Evolutionary conservation across 2,888 invertebrate species (phyloP).

Genomic region (Drosophila setosimentum): DNA sequence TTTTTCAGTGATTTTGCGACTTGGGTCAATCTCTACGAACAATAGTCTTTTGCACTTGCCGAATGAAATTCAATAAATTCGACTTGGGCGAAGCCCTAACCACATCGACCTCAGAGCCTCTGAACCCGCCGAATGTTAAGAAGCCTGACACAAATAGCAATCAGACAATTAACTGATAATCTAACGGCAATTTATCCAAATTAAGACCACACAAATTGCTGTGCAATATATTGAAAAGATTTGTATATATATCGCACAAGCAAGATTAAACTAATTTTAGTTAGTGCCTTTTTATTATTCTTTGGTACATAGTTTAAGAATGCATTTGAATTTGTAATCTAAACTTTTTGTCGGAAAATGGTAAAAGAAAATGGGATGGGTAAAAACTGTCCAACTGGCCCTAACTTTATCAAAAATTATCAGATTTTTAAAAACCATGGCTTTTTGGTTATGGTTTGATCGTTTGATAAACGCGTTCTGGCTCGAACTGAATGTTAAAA

Average conservation of each 20-base stretch:
- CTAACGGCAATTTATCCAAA: conserved; percentile 34
- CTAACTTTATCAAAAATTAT: neutral
- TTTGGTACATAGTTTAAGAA: neutral
- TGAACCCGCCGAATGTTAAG: conserved; percentile 43
- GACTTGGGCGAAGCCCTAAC: conserved; percentile 45
- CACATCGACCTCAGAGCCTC: conserved; percentile 58
- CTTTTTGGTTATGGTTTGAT: neutral
- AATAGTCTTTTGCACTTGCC: conserved; percentile 66
- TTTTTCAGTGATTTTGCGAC: conserved; percentile 55
- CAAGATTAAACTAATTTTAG: neutral
- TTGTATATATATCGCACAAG: neutral
- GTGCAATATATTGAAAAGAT: conserved; percentile 6
- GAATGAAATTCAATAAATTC: conserved; percentile 49
- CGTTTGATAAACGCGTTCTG: neutral
- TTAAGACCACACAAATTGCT: conserved; percentile 32
- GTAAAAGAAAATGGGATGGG: neutral
- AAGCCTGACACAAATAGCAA: conserved; percentile 13
- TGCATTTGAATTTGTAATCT: too few species aligned
- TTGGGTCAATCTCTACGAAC: conserved; percentile 69
- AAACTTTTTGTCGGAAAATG: neutral
- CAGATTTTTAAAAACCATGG: neutral
- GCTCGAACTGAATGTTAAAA: neutral
- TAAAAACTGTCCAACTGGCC: neutral
- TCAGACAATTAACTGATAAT: conserved; percentile 40
- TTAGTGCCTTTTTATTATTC: neutral